Base-by-base conservation (phyloP, 2,113 vertebrate species). In the Oceanodroma tethys region DNA sequence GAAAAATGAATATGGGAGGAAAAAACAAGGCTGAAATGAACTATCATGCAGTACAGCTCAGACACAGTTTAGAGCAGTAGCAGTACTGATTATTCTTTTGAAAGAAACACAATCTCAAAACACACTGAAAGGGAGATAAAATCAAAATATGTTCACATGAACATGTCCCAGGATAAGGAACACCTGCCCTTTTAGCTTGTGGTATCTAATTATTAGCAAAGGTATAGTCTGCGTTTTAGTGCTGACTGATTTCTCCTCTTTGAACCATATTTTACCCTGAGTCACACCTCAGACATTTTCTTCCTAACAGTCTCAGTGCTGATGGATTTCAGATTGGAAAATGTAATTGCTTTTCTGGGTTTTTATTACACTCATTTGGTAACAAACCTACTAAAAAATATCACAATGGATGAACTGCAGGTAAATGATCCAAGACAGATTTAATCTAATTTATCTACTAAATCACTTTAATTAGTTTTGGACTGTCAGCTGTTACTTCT, bases 331-430 rank as follows among this genome's bases (percentile, higher is more conserved):
- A 86, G 18, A 92, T 10, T 81, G 47, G 66, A 86, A 94, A 94
- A 78, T 83, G n/a, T 80, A 95, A 93, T 92, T 95, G 72, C 38
- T 91, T 95, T 93, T 94, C 71, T 91, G 65, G 10, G 68, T 43
- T 94, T 95, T 94, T 88, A 91, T 60, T 81, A 55, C 65, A 63
- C 76, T 82, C 30, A 68, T 92, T 95, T 82, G 16, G 26, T 75
- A 95, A 88, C 20, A 88, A 95, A 89, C 15, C 59, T 67, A 67
- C 70, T 95, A 91, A 96, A 96, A 92, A 80, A 36, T 65, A 81
- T 72, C 47, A 91, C 56, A 93, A 29, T 42, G 30, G 45, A 78
- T 90, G 63, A 94, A 94, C 29, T 91, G 45, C 48, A 93, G 50
- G 84, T 89, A 96, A 93, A 92, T 81, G 75, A 89, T 93, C 62